A percentile compares a stretch with the other conserved stretches of the same genome.
Conservation (phyloP, 2,113 vertebrate species). For the Gymnogyps californianus region DNA sequence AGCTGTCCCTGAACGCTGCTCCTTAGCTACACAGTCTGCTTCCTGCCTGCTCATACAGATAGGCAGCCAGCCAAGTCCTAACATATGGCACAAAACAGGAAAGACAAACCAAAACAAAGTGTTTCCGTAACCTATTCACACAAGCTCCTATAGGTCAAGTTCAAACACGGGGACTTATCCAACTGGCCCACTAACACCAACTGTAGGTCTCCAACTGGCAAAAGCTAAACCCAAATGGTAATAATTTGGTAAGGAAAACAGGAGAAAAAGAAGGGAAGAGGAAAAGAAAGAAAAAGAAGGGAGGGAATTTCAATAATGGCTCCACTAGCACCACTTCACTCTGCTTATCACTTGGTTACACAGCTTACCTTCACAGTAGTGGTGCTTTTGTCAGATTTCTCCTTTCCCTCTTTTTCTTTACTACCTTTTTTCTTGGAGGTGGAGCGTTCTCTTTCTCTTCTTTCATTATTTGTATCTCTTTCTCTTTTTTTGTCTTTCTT, state of each 20-base stretch:
- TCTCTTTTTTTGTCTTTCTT: slow-evolving; percentile 87
- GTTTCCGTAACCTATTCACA: background rate
- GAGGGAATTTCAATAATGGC: background rate
- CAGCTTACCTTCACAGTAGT: slow-evolving; percentile 68
- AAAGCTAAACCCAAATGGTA: background rate
- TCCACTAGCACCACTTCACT: background rate
- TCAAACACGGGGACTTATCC: background rate
- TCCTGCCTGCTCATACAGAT: background rate
- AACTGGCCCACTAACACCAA: background rate
- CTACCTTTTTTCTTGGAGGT: slow-evolving; percentile 83
- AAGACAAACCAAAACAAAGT: background rate
- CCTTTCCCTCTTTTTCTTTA: slow-evolving; percentile 81
- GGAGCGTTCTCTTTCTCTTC: slow-evolving; percentile 78
- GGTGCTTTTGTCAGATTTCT: slow-evolving; percentile 68
- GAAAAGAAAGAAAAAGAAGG: background rate
- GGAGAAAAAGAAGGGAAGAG: background rate
- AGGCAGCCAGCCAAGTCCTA: background rate
- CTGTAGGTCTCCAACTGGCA: background rate
- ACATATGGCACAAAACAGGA: fast-evolving
- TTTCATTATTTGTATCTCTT: slow-evolving; percentile 79
- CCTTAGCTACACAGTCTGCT: background rate
- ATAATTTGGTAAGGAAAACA: background rate
- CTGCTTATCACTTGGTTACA: background rate
- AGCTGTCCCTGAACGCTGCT: background rate
- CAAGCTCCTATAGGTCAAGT: background rate